Base-by-base conservation (phyloP, 2,888 invertebrate species). In the Adela reaumurella region DNA sequence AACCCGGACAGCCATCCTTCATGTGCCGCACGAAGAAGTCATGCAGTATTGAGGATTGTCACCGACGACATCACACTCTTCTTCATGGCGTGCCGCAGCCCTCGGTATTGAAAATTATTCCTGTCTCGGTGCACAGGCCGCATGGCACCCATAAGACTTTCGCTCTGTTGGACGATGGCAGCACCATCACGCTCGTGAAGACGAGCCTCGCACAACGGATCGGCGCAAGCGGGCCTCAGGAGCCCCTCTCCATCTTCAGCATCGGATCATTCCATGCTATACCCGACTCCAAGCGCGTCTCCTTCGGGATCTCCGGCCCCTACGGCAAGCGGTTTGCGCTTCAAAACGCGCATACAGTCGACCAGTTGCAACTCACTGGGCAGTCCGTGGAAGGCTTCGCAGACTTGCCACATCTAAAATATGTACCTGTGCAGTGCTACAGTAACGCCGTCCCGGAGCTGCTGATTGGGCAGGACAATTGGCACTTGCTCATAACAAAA, bases 391-490 rank as follows among this genome's bases (percentile, higher is more conserved):
- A 47, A 16, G 47, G 48, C 28, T 50, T 43, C 20, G 42, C 45
- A 41, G 45, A 45, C 17, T 41, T 51, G 45, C 35, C 47, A 46
- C 19, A 45, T 42, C 28, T 49, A 45, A 45, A 42, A 20, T 2
- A 17, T 24, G 5, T 24, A n/a, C 41, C 43, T 49, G 11, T 46
- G 35, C 46, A 10, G 10, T 17, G 16, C 24, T 19, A 5, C 44
- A 18, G 14, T 17, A 2, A 46, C 48, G 45, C 53, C 53, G 1
- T 49, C 43, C 53, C 53, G 2, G 48, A 52, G 46, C 3, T 52
- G 2, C 35, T 53, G n/a, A 48, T 53, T 1, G 53, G 50, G 1
- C 51, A 51, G 45, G 53, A 53, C 16, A 53, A 53, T 44, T 49
- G 49, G 20, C 50, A 53, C 24, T 28, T 51, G 17, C 18, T 53